Conservation (phyloP, 2,888 invertebrate species). For the Stenichneumon culpator region DNA sequence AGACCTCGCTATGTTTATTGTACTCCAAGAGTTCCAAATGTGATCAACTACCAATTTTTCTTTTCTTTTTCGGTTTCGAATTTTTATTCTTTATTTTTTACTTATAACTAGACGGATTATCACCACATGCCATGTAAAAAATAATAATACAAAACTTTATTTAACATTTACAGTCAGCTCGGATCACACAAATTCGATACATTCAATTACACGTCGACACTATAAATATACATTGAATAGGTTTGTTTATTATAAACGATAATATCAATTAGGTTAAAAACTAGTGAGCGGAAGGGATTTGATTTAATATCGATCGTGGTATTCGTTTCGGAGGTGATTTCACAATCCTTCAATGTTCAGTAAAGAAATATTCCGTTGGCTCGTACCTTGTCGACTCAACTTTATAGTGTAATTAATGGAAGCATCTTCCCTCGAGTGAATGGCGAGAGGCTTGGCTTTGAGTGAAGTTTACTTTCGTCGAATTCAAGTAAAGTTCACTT, state of each 20-base stretch:
- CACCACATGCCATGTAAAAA: constrained; percentile 72
- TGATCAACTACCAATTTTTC: background rate
- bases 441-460: background rate
- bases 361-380: background rate
- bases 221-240: constrained; percentile 65
- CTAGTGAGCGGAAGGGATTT: constrained; percentile 27
- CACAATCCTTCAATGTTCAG: background rate
- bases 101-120: constrained; percentile 4
- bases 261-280: constrained; percentile 60
- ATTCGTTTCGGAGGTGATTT: background rate
- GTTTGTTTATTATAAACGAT: constrained; percentile 33
- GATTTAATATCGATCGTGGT: constrained; percentile 35
- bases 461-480: no score
- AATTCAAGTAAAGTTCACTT: background rate
- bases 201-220: constrained; percentile 50
- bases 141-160: constrained; percentile 83
- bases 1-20: background rate
- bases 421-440: background rate
- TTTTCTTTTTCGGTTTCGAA: background rate
- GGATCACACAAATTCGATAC: constrained; percentile 69
- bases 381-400: background rate
- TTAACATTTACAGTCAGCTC: constrained; percentile 81
- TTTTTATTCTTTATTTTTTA: background rate
- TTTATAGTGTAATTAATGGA: background rate
- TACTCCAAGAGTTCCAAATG: background rate